Conservation (phyloP, 2,113 vertebrate species). For the Ceratotherium simum region DNA sequence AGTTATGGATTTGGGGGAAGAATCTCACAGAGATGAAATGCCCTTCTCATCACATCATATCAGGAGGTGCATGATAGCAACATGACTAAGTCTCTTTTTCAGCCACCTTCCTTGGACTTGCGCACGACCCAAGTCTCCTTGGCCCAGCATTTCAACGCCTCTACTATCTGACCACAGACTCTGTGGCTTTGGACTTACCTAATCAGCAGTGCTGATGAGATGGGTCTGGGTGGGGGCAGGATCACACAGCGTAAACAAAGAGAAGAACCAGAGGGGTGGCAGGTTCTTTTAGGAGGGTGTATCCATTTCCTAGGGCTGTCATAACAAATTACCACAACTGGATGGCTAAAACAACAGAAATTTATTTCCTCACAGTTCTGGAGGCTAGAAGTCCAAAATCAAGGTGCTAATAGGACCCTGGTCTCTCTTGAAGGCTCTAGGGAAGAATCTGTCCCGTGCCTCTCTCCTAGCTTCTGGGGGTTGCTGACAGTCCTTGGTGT, state of each 20-base stretch:
- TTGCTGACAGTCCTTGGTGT: not conserved
- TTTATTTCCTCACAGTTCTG: not conserved
- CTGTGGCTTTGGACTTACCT: not conserved
- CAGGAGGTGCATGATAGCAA: not conserved
- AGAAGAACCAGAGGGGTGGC: not conserved
- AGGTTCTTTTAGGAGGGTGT: not conserved
- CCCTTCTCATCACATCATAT: not conserved
- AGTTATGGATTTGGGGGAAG: not conserved
- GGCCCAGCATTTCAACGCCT: not conserved
- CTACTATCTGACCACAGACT: not conserved
- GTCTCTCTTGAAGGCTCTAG: not conserved
- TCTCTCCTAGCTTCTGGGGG: not conserved
- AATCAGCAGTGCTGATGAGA: not conserved
- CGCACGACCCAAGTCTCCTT: not conserved
- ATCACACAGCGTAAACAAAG: not conserved
- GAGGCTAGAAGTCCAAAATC: not conserved
- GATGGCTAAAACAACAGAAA: not conserved
- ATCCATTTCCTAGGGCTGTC: not conserved
- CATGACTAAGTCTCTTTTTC: not conserved
- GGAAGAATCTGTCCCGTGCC: not conserved
- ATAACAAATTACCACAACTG: not conserved
- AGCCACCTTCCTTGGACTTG: not conserved
- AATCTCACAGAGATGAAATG: too few species aligned
- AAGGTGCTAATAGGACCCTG: not conserved
- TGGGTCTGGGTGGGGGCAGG: not conserved